Evolutionary conservation across 2,797 vertebrate genomes (phyloP), one percentile per base, ranked within the genome.

Genomic region (Saxicola maurus): DNA sequence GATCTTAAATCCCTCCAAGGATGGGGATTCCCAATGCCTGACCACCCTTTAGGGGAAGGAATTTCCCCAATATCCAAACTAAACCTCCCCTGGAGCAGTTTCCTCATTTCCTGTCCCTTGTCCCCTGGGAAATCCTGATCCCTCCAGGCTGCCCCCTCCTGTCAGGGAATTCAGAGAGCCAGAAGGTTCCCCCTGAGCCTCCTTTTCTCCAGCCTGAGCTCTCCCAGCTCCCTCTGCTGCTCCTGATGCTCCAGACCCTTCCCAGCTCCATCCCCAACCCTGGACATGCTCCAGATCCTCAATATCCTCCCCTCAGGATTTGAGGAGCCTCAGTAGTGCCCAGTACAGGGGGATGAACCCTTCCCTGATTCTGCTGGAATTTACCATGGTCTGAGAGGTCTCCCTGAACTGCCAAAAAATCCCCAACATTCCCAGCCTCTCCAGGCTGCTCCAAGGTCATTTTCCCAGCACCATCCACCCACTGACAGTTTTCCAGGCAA

Each of bases 91-190:
- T 9, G 30, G 75, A 2, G 4, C 7, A 27, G 6, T 6, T 64
- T 25, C 24, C 4, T 45, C 33, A 8, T 1, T 0, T 8, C 2
- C 38, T 21, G 5, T 13, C 11, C 31, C 11, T 42, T 14, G 3
- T 33, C 33, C 20, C 30, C 43, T 21, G 24, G 4, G 28, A 65
- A 30, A 79, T 40, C 45, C 45, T 10, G 2, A 86, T 59, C 33
- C 45, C 18, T 11, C 46, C 62, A 46, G 33, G 14, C 13, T 60
- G 16, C 20, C 20, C 5, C 3, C 18, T 49, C 27, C 37, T 56
- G 18, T 3, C 27, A 77, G 31, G 59, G 37, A 65, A 57, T 51
- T 37, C 12, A 16, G 37, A 19, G 37, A 77, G 13, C 27, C 51
- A 77, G 9, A 38, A 45, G 14, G 4, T 28, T 0, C 8, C 10